Evolutionary conservation across 2,888 invertebrate genomes (phyloP).

Genomic region (Polymixis lichenea): DNA sequence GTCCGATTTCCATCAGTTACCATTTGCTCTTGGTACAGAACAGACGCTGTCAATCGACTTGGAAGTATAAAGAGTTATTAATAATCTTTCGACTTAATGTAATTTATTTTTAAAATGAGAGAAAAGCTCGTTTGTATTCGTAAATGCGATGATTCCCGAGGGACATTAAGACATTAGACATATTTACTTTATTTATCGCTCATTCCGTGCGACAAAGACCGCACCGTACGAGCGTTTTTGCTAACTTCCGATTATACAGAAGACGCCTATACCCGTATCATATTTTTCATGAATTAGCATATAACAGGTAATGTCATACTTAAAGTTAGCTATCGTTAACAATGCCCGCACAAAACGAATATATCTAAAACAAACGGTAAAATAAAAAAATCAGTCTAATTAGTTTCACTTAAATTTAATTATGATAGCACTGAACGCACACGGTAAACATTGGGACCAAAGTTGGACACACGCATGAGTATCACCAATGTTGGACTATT

Average conservation of each 20-base stretch:
- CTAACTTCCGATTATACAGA: neutral
- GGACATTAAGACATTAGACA: no score
- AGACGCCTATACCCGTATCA: neutral
- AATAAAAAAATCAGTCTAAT: constrained; percentile 85
- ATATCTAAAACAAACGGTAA: constrained; percentile 66
- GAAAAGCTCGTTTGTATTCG: no score
- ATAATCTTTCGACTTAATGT: no score
- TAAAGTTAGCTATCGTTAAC: neutral
- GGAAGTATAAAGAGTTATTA: no score
- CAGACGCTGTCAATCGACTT: no score
- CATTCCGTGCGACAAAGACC: neutral
- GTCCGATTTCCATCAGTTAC: no score
- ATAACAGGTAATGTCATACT: neutral
- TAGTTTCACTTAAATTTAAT: constrained; percentile 80
- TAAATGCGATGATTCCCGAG: no score
- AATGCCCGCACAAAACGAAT: constrained; percentile 18
- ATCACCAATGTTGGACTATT: neutral
- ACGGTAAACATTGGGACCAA: constrained; percentile 30
- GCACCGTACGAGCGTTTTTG: neutral
- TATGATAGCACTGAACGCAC: constrained; percentile 29
- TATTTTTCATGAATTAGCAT: neutral
- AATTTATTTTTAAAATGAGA: no score
- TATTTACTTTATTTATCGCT: no score
- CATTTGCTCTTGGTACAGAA: no score
- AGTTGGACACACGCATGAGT: neutral